These are phyloP conservation scores for Pseudobourletiella spinata DNA, from an alignment of 1,140 invertebrate genomes.

Conservation along the genomic window DNA sequence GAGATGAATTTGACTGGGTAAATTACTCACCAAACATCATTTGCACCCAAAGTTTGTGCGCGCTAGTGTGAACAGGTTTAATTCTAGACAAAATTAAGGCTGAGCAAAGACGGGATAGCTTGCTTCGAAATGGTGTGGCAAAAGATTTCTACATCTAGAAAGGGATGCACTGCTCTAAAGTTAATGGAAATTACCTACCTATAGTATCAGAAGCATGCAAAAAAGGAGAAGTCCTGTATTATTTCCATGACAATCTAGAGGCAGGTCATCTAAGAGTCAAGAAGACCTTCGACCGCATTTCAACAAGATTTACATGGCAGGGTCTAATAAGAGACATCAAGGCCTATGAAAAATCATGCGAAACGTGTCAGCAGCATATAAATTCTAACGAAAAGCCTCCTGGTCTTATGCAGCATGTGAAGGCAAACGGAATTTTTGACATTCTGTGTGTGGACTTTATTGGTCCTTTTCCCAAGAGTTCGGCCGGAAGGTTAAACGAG, in stretches of 20 bases:
- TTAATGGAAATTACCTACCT: not conserved
- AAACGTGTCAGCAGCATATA: conserved; percentile 13
- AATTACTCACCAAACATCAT: not conserved
- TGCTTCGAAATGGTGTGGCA: not conserved
- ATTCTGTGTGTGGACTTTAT: conserved; percentile 17
- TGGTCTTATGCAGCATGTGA: too few relatives aligned
- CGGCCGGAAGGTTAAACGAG: conserved; percentile 10
- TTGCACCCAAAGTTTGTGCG: not conserved
- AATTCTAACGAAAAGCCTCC: too few relatives aligned
- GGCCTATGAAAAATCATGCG: conserved; percentile 12
- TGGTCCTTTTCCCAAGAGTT: conserved; percentile 33
- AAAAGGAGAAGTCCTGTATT: not conserved
- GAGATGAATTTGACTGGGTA: not conserved
- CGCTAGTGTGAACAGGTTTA: not conserved
- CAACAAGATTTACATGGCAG: conserved; percentile 8
- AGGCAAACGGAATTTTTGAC: not conserved
- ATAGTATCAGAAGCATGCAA: not conserved
- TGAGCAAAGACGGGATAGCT: not conserved
- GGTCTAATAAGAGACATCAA: conserved; percentile 12
- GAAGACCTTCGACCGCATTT: conserved; percentile 7
- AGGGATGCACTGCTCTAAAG: not conserved
- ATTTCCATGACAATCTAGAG: conserved; percentile 13
- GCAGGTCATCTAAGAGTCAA: conserved; percentile 12
- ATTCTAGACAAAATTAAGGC: not conserved
- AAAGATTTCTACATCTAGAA: not conserved